A percentile compares a stretch with the other conserved stretches of the same genome.
Evolutionary conservation across 2,888 invertebrate species (phyloP).

Genomic region (Craniophora ligustri): DNA sequence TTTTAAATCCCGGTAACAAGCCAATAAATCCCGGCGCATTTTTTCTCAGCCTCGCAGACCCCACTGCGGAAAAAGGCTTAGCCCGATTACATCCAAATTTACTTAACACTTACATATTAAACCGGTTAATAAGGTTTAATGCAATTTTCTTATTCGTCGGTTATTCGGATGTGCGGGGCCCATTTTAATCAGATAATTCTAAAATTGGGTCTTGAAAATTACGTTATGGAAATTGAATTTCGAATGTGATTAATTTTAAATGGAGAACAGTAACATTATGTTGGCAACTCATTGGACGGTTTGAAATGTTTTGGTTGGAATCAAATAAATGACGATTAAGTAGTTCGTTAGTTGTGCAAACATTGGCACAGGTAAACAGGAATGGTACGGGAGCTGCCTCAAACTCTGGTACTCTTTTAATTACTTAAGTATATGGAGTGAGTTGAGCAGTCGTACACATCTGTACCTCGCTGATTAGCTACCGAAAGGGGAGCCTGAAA

Average conservation of each 20-base stretch:
- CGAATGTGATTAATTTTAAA: slow-evolving; percentile 52
- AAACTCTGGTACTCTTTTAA: slow-evolving; percentile 80
- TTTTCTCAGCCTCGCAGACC: slow-evolving; percentile 69
- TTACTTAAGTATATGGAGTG: slow-evolving; percentile 82
- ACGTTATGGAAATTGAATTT: slow-evolving; percentile 78
- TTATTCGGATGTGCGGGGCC: slow-evolving; percentile 65
- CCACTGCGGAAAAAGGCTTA: slow-evolving; percentile 79
- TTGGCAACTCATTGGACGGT: slow-evolving; percentile 38
- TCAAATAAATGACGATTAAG: slow-evolving; percentile 72
- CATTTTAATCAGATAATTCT: slow-evolving; percentile 81
- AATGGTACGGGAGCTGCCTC: slow-evolving; percentile 65
- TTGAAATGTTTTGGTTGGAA: slow-evolving; percentile 52
- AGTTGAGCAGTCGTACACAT: slow-evolving; percentile 69
- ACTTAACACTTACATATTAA: slow-evolving; percentile 88
- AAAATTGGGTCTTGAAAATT: slow-evolving; percentile 80
- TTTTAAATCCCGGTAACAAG: slow-evolving; percentile 88
- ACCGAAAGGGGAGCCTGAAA: slow-evolving; percentile 55
- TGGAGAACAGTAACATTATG: slow-evolving; percentile 30
- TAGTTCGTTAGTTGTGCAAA: slow-evolving; percentile 82
- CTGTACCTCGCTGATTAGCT: slow-evolving; percentile 68
- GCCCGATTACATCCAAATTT: slow-evolving; percentile 88
- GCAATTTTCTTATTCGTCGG: slow-evolving; percentile 80
- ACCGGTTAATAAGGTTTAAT: slow-evolving; percentile 84
- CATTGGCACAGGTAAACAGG: slow-evolving; percentile 79
- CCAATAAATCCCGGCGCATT: slow-evolving; percentile 87